phyloP scores from a whole-genome alignment of 1,140 invertebrate species.

The Drosophila willistoni region DNA sequence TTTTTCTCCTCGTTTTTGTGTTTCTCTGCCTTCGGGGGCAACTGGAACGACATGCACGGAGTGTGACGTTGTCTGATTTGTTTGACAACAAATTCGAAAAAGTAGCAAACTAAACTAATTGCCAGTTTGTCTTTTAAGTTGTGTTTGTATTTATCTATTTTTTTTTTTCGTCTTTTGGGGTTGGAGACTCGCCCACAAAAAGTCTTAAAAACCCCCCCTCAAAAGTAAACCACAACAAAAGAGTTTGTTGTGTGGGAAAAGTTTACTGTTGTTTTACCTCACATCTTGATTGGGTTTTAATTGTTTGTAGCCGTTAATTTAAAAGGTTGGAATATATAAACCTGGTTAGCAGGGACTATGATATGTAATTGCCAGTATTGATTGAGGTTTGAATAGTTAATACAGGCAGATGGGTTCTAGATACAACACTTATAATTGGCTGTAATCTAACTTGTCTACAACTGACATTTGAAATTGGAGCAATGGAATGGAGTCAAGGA shows the following conservation, averaged over 20 bases:
- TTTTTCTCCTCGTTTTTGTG: constrained; percentile 1
- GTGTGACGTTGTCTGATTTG: constrained; percentile 48
- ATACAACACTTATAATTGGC: constrained; percentile 13
- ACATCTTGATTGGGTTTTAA: constrained; percentile 73
- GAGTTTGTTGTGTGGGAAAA: constrained; percentile 65
- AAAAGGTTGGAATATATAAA: constrained; percentile 39
- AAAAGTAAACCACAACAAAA: constrained; percentile 42
- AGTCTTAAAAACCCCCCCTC: constrained; percentile 34
- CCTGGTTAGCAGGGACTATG: not conserved
- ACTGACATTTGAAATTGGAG: constrained; percentile 11
- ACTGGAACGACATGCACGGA: constrained; percentile 9
- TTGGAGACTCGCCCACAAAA: constrained; percentile 19
- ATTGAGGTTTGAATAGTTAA: constrained; percentile 20
- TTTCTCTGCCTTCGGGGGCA: constrained; percentile 15
- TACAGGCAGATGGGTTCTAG: constrained; percentile 12
- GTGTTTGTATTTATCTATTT: constrained; percentile 5
- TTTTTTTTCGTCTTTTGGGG: constrained; percentile 1
- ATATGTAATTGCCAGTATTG: constrained; percentile 15
- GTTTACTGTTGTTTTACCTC: constrained; percentile 55
- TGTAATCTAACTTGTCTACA: constrained; percentile 19
- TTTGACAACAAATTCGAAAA: constrained; percentile 57
- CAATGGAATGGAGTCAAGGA: not conserved
- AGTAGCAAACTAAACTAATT: constrained; percentile 65
- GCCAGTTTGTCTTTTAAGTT: constrained; percentile 61
- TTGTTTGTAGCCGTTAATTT: constrained; percentile 63